Evolutionary conservation across 1,140 invertebrate species (phyloP).

Genomic region (Pemphigus obesinymphae): DNA sequence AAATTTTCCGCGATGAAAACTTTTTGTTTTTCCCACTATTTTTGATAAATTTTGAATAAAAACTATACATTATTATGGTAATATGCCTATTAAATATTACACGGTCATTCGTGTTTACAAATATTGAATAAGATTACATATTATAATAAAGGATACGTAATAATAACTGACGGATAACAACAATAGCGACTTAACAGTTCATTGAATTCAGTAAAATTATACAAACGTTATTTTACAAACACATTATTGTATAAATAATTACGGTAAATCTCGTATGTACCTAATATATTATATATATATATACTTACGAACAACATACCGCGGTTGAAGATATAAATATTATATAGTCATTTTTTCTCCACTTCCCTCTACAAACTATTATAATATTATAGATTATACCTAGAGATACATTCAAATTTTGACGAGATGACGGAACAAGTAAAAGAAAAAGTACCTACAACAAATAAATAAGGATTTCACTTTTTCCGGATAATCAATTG

Average conservation of each 20-base stretch:
- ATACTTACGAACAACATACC: neutral
- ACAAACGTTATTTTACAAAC: neutral
- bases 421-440: conserved; percentile 25
- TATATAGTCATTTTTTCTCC: conserved; percentile 42
- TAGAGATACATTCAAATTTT: conserved; percentile 4
- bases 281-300: no score
- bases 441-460: conserved; percentile 40
- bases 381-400: neutral
- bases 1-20: no score
- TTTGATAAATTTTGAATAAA: no score
- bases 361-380: neutral
- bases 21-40: no score
- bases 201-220: neutral
- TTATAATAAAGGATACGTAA: neutral
- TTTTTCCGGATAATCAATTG: conserved; percentile 38
- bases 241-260: neutral
- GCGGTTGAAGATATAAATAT: neutral
- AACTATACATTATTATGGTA: no score
- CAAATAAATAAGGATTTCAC: conserved; percentile 24
- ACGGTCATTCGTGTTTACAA: neutral
- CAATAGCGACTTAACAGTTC: neutral
- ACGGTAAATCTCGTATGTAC: neutral
- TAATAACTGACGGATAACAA: neutral
- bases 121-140: neutral
- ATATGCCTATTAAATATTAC: neutral